A percentile compares a stretch with the other conserved stretches of the same genome.
These are phyloP conservation scores for Hydropsyche betteni DNA, from an alignment of 2,888 invertebrate genomes.

Conservation along the genomic window DNA sequence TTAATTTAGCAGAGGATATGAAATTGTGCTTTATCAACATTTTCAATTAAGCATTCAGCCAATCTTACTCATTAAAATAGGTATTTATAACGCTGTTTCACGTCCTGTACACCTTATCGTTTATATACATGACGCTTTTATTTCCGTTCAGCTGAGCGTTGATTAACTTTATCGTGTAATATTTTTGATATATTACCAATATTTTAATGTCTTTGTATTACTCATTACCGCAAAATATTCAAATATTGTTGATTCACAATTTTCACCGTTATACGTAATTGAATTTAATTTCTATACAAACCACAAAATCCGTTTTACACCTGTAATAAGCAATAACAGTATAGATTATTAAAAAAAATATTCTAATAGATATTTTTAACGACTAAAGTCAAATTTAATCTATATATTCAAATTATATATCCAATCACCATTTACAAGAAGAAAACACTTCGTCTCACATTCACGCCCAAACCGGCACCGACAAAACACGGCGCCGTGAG, in stretches of 20 bases:
- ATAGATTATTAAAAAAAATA: too few relatives aligned
- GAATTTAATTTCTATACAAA: too few relatives aligned
- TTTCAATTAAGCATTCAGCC: too few relatives aligned
- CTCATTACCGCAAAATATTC: background rate
- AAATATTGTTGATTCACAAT: too few relatives aligned
- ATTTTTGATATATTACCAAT: too few relatives aligned
- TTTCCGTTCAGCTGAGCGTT: slow-evolving; percentile 2
- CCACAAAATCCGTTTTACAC: too few relatives aligned
- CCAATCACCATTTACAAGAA: background rate
- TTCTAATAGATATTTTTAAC: too few relatives aligned
- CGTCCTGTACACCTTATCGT: slow-evolving; percentile 7
- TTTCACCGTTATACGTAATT: too few relatives aligned
- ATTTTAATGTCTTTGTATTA: background rate
- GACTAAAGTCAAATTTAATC: background rate
- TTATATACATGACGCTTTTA: background rate
- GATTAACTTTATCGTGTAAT: background rate
- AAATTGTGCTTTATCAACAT: background rate
- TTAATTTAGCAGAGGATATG: slow-evolving; percentile 30
- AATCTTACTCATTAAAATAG: too few relatives aligned
- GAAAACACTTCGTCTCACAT: too few relatives aligned
- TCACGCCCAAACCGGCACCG: too few relatives aligned
- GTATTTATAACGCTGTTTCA: background rate
- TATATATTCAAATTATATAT: background rate
- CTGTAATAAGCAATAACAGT: too few relatives aligned
- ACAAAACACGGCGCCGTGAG: background rate